Evolutionary conservation across 2,888 invertebrate species (phyloP).

Genomic region (Torymus aiolomorphi): DNA sequence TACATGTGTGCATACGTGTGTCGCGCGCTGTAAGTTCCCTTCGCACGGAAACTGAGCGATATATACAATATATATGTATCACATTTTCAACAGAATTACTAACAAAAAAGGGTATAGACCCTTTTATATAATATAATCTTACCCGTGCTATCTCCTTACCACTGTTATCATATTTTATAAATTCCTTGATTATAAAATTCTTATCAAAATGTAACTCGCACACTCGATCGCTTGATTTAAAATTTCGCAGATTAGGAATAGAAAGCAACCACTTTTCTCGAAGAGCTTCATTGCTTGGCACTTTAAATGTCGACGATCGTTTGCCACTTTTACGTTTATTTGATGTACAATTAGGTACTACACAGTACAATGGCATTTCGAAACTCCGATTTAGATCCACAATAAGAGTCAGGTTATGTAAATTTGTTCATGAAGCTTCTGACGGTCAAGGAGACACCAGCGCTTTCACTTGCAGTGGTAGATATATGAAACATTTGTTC

Average conservation of each 20-base stretch:
- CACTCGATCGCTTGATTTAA: conserved; percentile 14
- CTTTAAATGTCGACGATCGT: conserved; percentile 2
- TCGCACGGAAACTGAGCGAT: too few relatives aligned
- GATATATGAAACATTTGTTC: conserved; percentile 6
- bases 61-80: too few relatives aligned
- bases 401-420: background rate
- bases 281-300: conserved; percentile 1
- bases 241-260: background rate
- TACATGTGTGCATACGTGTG: too few relatives aligned
- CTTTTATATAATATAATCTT: too few relatives aligned
- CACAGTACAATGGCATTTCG: background rate
- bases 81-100: too few relatives aligned
- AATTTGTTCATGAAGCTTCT: background rate
- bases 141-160: background rate
- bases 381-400: background rate
- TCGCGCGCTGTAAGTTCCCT: too few relatives aligned
- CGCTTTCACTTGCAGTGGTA: background rate
- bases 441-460: background rate
- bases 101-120: too few relatives aligned
- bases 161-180: conserved; percentile 7
- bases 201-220: conserved; percentile 1
- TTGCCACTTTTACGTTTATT: background rate
- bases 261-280: conserved; percentile 6
- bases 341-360: background rate
- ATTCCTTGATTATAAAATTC: background rate